These are phyloP conservation scores for Microtus californicus DNA, from an alignment of 2,797 vertebrate species.

Conservation along the genomic window DNA sequence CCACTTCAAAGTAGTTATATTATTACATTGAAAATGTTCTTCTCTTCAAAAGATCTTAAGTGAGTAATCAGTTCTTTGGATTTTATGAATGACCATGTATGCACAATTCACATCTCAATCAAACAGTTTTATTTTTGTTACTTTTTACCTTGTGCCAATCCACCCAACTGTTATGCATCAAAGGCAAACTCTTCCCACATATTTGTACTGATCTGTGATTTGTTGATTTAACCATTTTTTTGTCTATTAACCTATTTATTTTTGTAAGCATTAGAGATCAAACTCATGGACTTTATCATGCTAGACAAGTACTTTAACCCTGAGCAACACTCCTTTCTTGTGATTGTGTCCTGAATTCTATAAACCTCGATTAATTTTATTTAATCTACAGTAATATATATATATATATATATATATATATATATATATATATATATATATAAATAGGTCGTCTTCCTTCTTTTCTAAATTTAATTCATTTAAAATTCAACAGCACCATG, in stretches of 20 bases:
- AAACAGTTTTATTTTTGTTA: neutral
- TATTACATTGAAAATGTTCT: neutral
- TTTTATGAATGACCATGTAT: neutral
- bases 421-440: neutral
- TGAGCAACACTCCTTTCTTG: neutral
- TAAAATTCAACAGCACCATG: neutral
- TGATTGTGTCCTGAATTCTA: neutral
- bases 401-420: neutral
- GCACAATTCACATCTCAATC: neutral
- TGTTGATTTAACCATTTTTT: neutral
- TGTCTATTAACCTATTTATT: neutral
- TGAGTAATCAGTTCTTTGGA: neutral
- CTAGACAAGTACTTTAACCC: neutral
- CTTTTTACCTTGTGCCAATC: neutral
- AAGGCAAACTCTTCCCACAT: neutral
- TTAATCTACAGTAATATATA: neutral
- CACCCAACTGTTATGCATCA: neutral
- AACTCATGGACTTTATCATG: neutral
- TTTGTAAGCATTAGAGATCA: neutral
- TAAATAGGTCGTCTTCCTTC: neutral
- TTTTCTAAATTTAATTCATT: slow-evolving; percentile 28
- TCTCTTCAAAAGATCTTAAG: neutral
- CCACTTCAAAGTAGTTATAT: slow-evolving; percentile 29
- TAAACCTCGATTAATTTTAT: slow-evolving; percentile 2
- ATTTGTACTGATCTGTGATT: neutral